Base-by-base conservation (phyloP, 2,797 vertebrate genomes). In the Erpetoichthys calabaricus region DNA sequence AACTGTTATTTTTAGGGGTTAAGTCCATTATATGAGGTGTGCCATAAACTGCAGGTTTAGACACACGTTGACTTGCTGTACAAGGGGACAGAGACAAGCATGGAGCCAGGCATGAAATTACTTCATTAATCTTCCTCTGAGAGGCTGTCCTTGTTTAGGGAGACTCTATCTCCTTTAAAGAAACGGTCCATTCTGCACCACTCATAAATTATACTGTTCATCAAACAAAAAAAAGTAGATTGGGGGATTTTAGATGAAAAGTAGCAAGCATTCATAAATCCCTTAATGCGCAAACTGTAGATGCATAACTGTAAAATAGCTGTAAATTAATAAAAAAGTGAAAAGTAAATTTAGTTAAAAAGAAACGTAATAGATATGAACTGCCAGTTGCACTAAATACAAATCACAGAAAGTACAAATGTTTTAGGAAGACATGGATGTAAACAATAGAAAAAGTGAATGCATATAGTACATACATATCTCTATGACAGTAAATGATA, bases 101-200 rank as follows among this genome's bases (percentile, higher is more conserved):
- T 10, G 76, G 75, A 83, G 75, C 76, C 83, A 86, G 85, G 83
- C 84, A 85, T 87, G 84, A 87, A 87, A 87, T 87, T 77, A 85
- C 80, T 86, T 85, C 84, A 87, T 87, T 86, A 86, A 86, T 87
- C 83, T 86, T 81, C 76, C 64, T 76, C 80, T 82, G 75, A 78
- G 81, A 78, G 74, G 70, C 73, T 57, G 71, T 72, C 73, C 77
- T 81, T 82, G 78, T 83, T 85, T 82, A 67, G 79, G 71, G 73
- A 67, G 67, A 72, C 73, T 76, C 75, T 83, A 80, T 80, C 77
- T 85, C 77, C 72, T 69, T 72, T 74, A 83, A 81, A 85, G 80
- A 84, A 83, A 85, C 77, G 82, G 68, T 69, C 69, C 66, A 64
- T 67, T 72, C 68, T 64, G 68, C 61, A 66, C 58, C 66, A 60